Evolutionary conservation across 2,888 invertebrate genomes (phyloP).

Genomic region (Aricia artaxerxes): DNA sequence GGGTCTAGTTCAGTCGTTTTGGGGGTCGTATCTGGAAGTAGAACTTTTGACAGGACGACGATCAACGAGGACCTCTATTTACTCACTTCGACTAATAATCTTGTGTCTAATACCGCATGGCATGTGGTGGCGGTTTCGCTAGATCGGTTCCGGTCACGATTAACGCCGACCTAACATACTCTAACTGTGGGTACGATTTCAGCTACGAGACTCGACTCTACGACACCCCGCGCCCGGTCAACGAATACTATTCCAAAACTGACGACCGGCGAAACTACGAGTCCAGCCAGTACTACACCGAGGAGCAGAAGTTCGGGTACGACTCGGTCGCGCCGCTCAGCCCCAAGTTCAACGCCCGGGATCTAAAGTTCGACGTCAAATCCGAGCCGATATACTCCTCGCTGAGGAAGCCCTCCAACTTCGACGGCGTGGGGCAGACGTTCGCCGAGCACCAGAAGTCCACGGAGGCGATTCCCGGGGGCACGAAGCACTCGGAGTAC

Average conservation of each 20-base stretch:
- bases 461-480: constrained; percentile 70
- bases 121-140: constrained; percentile 53
- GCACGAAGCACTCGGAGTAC: constrained; percentile 67
- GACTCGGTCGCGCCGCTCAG: constrained; percentile 67
- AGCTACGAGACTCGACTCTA: constrained; percentile 80
- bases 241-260: constrained; percentile 62
- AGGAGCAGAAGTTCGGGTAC: constrained; percentile 63
- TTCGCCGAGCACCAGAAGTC: constrained; percentile 71
- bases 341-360: constrained; percentile 76
- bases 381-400: constrained; percentile 69
- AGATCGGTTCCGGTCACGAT: constrained; percentile 37
- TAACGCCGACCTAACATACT: constrained; percentile 40
- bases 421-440: constrained; percentile 68
- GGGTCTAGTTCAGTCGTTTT: constrained; percentile 3
- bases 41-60: constrained; percentile 36
- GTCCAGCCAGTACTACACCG: constrained; percentile 54
- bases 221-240: constrained; percentile 72
- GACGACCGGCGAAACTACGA: constrained; percentile 58
- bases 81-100: constrained; percentile 34
- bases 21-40: constrained; percentile 22
- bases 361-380: constrained; percentile 71
- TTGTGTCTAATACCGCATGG: constrained; percentile 49
- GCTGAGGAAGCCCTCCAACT: constrained; percentile 58
- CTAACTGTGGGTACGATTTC: constrained; percentile 52
- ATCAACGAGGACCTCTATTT: constrained; percentile 33